A percentile compares a stretch with the other conserved stretches of the same genome.
Evolutionary conservation across 2,888 invertebrate species (phyloP).

Genomic region (Tachina grossa): DNA sequence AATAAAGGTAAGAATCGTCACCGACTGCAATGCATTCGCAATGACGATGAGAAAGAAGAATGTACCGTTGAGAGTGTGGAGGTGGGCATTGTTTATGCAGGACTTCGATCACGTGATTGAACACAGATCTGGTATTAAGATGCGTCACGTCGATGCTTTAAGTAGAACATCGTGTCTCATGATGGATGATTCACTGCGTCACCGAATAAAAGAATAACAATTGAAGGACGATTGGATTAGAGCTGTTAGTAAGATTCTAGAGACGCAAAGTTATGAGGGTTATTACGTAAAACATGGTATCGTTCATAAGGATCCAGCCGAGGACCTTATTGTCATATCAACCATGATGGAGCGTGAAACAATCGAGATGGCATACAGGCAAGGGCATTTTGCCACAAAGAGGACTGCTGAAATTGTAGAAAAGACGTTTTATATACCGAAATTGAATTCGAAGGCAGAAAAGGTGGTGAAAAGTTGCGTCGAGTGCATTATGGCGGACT

Average conservation of each 20-base stretch:
- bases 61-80: conserved; percentile 11
- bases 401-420: background rate
- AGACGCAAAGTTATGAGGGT: conserved; percentile 57
- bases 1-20: conserved; percentile 14
- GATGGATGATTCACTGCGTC: conserved; percentile 6
- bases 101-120: background rate
- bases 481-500: background rate
- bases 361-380: background rate
- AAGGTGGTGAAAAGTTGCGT: background rate
- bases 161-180: conserved; percentile 11
- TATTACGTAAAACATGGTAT: conserved; percentile 61
- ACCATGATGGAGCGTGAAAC: background rate
- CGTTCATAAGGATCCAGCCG: no score
- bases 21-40: background rate
- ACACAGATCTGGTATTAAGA: conserved; percentile 48
- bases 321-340: background rate
- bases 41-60: background rate
- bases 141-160: conserved; percentile 64
- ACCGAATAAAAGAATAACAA: background rate
- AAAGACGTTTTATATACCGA: background rate
- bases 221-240: background rate
- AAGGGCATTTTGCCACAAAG: background rate
- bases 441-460: no score
- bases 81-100: conserved; percentile 59
- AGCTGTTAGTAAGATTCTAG: conserved; percentile 38